Evolutionary conservation across 1,140 invertebrate genomes (phyloP).

Genomic region (Hydropsyche tenuis): DNA sequence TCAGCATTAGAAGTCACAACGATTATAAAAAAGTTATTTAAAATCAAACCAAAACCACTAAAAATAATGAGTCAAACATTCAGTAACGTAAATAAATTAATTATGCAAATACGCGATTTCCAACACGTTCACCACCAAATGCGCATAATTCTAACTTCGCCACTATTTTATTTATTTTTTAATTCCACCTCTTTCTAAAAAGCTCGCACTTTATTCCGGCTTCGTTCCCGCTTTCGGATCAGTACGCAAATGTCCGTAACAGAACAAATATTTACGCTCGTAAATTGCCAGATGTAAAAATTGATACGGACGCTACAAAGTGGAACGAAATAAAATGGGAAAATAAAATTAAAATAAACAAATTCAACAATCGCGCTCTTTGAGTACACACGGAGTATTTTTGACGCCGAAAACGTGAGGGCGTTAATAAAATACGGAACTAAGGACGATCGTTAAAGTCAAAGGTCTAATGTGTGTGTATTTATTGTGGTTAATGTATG

Average conservation of each 20-base stretch:
- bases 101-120: conserved; percentile 29
- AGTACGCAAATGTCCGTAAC: conserved; percentile 46
- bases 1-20: too few relatives aligned
- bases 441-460: too few relatives aligned
- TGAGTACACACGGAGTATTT: too few relatives aligned
- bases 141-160: too few relatives aligned
- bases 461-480: too few relatives aligned
- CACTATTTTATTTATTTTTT: neutral
- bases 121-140: neutral
- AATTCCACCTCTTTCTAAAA: neutral
- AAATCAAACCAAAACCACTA: too few relatives aligned
- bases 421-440: too few relatives aligned
- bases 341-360: conserved; percentile 42
- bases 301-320: conserved; percentile 40
- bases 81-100: conserved; percentile 28
- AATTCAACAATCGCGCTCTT: conserved; percentile 16
- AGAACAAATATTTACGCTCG: conserved; percentile 49
- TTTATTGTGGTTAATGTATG: too few relatives aligned
- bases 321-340: conserved; percentile 9
- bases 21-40: too few relatives aligned
- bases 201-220: neutral
- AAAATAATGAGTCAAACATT: too few relatives aligned
- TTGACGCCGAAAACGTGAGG: too few relatives aligned
- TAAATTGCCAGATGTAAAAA: conserved; percentile 50
- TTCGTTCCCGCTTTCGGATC: neutral